phyloP scores from a whole-genome alignment of 1,140 invertebrate species.

The Phortica variegata region DNA sequence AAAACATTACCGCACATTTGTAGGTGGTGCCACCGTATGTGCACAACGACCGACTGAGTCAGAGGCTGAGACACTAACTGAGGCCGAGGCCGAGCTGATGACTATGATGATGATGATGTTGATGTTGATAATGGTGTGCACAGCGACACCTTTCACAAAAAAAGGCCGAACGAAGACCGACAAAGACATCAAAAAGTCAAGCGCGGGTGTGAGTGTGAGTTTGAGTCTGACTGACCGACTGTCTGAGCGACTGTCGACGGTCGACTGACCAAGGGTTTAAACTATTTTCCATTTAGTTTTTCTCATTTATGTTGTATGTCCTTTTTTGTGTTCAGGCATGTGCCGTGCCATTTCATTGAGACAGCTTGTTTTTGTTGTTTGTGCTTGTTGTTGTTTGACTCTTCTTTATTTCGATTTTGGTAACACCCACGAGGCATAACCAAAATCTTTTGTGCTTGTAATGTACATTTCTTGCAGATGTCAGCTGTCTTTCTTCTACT shows the following conservation, averaged over 20 bases:
- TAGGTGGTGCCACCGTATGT: too few species aligned
- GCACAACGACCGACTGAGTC: conserved; percentile 32
- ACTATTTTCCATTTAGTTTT: conserved; percentile 27
- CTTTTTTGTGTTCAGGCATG: neutral
- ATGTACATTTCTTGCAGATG: too few species aligned
- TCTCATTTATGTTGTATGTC: neutral
- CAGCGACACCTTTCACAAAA: conserved; percentile 29
- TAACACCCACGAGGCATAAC: conserved; percentile 3
- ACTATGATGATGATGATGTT: too few species aligned
- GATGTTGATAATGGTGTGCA: too few species aligned
- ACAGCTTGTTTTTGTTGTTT: conserved; percentile 1
- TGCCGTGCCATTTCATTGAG: conserved; percentile 7
- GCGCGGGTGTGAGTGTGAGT: too few species aligned
- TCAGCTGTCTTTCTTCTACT: too few species aligned
- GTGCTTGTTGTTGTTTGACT: too few species aligned
- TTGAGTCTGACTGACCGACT: too few species aligned
- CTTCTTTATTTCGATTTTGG: neutral
- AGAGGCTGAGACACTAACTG: neutral
- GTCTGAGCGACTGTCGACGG: too few species aligned
- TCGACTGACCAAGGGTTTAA: conserved; percentile 15
- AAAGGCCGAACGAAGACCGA: conserved; percentile 21
- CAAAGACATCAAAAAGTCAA: conserved; percentile 39
- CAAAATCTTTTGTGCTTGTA: conserved; percentile 2
- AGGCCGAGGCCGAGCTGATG: too few species aligned
- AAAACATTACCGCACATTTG: too few species aligned